Evolutionary conservation across 2,888 invertebrate species (phyloP), one percentile per base, ranked within the genome.

Genomic region (Netelia virgata): DNA sequence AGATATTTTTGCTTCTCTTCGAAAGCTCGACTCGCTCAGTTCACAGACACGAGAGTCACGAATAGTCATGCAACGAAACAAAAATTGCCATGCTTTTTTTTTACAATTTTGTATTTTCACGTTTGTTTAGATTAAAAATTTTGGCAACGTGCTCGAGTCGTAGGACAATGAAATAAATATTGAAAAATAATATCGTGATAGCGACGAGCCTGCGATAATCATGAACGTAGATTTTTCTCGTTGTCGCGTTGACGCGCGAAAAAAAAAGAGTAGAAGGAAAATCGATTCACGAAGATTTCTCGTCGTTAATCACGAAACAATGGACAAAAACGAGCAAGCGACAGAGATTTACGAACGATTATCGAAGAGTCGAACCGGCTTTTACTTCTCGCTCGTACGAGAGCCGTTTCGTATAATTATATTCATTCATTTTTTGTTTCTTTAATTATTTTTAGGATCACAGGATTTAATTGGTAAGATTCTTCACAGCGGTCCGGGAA

Each of bases 391-490:
- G 9, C 57, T 57, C 9, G 36, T 14, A 59, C 53, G 55, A 64
- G 55, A 53, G 53, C 20, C 28, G 23, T 20, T 28, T 50, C 53
- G 28, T n/a, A 11, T 9, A 3, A 18, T 50, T 78, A 59, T 63
- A 23, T 61, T 20, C 14, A 70, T 78, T 53, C 23, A 63, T 70
- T 59, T 53, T 70, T 68, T 59, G 36, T 70, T 68, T 78, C 72
- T 36, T 36, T 36, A 36, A 36, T 36, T 36, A 36, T 36, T 36
- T 74, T 83, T 78, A 78, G 61, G 77, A 83, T 83, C 82, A 78
- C 77, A 83, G 61, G 73, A 70, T 81, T 81, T 28, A 73, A 81
- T 74, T 78, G 84, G 84, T 84, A 84, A 84, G 77, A 74, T 69
- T 76, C 41, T 64, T 75, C 64, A 70, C 53, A 77, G 43, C 47